Base-by-base conservation (phyloP, 2,888 invertebrate genomes). In the Molanna angustata region DNA sequence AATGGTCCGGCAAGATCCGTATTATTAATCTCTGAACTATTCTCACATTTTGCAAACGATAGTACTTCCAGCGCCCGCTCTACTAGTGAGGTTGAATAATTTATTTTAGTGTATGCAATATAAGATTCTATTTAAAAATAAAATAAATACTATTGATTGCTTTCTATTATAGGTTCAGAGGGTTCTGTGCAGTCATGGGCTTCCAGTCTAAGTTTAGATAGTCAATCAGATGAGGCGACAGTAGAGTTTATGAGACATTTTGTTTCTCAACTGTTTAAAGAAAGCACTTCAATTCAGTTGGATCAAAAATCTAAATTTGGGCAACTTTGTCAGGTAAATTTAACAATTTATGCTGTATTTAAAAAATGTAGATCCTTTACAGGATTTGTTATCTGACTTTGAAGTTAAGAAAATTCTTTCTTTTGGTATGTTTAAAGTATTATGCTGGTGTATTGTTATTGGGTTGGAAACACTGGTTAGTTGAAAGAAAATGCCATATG, bases 271-370 rank as follows among this genome's bases (percentile, higher is more conserved):
- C 67, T 86, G 14, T 86, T 86, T 63, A 76, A 74, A 49, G 71
- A 78, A 62, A 79, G 81, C 22, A 65, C 71, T 17, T 69, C 71
- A 17, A 80, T 85, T 37, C 74, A 80, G 44, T 74, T 83, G 60
- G 81, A 82, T 61, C 78, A 83, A 49, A 86, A 87, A 65, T 82
- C 85, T 0, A 80, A 76, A 63, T 86, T 86, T 65, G 85, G 86
- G 1, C 79, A 83, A 62, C 72, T 82, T 62, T 78, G 82, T 56
- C 80, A 82, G 57, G 72, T 79, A 41, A 45, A 21, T n/a, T n/a
- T n/a, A 27, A 27, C 27, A 7, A 27, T 11, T 7, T 7, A 27
- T 27, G 27, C 6, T 27, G 27, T 11, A 27, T 4, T 11, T 27
- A 27, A 27, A 27, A 4, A 4, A 27, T 4, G 27, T n/a, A n/a